These are phyloP conservation scores for Sanderia malayensis DNA, from an alignment of 30 jellyfish, hydroid and myxozoan genomes.

Conservation along the genomic window DNA sequence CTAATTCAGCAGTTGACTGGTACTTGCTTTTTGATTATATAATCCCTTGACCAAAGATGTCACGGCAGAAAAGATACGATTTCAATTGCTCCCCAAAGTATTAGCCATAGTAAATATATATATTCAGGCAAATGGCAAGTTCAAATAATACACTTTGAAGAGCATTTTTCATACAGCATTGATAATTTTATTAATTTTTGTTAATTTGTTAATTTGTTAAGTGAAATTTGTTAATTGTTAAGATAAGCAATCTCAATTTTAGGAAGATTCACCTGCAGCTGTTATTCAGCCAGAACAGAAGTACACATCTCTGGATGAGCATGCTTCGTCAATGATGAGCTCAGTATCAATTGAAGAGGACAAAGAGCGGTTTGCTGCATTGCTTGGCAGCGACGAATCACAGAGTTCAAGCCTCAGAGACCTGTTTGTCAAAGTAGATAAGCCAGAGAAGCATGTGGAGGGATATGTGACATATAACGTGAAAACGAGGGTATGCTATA, in stretches of 20 bases:
- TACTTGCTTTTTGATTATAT: too few relatives aligned
- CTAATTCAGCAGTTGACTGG: too few relatives aligned
- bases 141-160: background rate
- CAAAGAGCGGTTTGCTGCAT: slow-evolving; percentile 49
- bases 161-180: background rate
- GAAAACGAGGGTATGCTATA: slow-evolving; percentile 63
- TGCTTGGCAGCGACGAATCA: slow-evolving; percentile 68
- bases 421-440: slow-evolving; percentile 90
- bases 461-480: slow-evolving; percentile 95
- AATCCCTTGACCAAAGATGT: too few relatives aligned
- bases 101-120: too few relatives aligned
- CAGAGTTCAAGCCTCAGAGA: slow-evolving; percentile 54
- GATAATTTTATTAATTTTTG: too few relatives aligned
- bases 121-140: too few relatives aligned
- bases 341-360: slow-evolving; percentile 95
- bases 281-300: slow-evolving; percentile 62
- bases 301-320: slow-evolving; percentile 91
- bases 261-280: slow-evolving; percentile 52
- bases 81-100: too few relatives aligned
- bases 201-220: background rate
- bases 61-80: too few relatives aligned
- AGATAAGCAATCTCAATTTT: background rate
- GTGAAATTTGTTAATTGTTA: background rate
- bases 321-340: slow-evolving; percentile 87
- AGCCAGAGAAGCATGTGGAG: slow-evolving; percentile 91